Evolutionary conservation across 2,797 vertebrate genomes (phyloP), one percentile per base, ranked within the genome.

Genomic region (Poeciliopsis paucimaculata): DNA sequence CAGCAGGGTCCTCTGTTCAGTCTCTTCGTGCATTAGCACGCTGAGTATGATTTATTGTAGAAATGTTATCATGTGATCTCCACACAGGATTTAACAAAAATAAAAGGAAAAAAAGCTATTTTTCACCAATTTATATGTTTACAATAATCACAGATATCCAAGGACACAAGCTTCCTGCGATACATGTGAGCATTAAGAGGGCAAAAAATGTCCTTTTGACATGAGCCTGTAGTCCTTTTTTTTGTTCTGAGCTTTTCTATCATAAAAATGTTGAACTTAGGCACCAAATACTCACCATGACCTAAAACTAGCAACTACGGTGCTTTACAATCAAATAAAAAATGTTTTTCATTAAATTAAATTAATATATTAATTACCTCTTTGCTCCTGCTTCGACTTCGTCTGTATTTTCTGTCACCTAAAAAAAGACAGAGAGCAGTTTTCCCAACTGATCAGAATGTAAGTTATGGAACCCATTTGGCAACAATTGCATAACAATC

Each of bases 41-140:
- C 98, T 99, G 98, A 99, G 98, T 99, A 97, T 98, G 98, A 99
- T 99, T 99, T 98, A 99, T 99, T 99, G 97, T 98, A 99, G 96
- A 99, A 99, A 99, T 98, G 98, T 99, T 99, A 99, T 99, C 98
- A 99, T 98, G 97, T 98, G 98, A 98, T 96, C 97, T 98, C 97
- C 94, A 97, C 97, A 99, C 96, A 96, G 95, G 95, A 85, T 96
- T 98, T 97, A 94, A 98, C 98, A 97, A 98, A 97, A 90, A 71
- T 43, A 95, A 77, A 82, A 79, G 80, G 85, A 53, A 96, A 96
- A 80, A 96, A 96, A 95, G 92, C 95, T 95, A 94, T 75, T 94
- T 90, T 93, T 93, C 85, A 92, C 93, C 90, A 93, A 89, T 90
- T 91, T 84, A 87, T 82, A 92, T 90, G 87, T 85, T 85, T 89